phyloP scores from a whole-genome alignment of 2,888 invertebrate species.

The Patella depressa region DNA sequence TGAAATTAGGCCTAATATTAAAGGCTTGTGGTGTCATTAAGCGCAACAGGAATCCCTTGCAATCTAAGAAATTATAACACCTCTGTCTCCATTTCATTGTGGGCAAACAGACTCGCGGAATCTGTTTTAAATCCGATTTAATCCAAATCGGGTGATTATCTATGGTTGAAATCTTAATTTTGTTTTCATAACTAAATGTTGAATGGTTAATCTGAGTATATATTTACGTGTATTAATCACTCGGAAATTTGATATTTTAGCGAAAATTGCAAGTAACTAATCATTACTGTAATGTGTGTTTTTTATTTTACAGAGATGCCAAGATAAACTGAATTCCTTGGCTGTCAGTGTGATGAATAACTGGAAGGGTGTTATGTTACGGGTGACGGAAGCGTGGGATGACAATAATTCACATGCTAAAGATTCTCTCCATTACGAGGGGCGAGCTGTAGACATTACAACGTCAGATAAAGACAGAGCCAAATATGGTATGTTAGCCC shows the following conservation, averaged over 20 bases:
- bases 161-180: too few species aligned
- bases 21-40: too few species aligned
- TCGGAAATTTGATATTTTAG: not conserved
- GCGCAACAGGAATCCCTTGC: too few species aligned
- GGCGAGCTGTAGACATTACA: conserved; percentile 94
- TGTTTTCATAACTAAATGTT: too few species aligned
- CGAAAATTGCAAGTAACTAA: not conserved
- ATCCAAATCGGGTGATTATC: too few species aligned
- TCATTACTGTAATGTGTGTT: not conserved
- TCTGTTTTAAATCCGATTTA: too few species aligned
- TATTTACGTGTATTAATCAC: too few species aligned
- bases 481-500: conserved; percentile 95
- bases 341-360: conserved; percentile 98
- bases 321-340: conserved; percentile 92
- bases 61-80: too few species aligned
- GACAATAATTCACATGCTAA: conserved; percentile 81
- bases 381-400: conserved; percentile 97
- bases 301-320: conserved; percentile 85
- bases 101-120: too few species aligned
- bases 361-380: conserved; percentile 93
- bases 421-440: conserved; percentile 95
- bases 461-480: conserved; percentile 92
- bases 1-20: too few species aligned
- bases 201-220: not conserved
- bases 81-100: too few species aligned